Evolutionary conservation across 2,888 invertebrate genomes (phyloP).

Genomic region (Neoaliturus tenellus): DNA sequence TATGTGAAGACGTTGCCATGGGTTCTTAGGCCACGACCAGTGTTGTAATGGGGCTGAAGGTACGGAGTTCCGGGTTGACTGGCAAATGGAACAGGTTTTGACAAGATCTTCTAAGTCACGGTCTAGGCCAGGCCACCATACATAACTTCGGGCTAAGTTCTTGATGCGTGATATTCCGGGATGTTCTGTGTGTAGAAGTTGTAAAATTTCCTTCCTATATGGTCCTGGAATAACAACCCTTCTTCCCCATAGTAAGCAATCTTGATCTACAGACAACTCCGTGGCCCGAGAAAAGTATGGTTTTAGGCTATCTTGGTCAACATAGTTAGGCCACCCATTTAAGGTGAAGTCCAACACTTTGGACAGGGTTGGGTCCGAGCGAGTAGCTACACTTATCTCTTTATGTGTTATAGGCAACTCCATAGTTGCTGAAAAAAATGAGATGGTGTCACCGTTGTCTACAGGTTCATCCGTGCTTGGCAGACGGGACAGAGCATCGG

Average conservation of each 20-base stretch:
- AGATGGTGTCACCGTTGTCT: slow-evolving; percentile 28
- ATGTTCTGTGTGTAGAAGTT: slow-evolving; percentile 27
- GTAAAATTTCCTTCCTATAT: slow-evolving; percentile 13
- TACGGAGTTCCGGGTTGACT: slow-evolving; percentile 59
- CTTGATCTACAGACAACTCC: slow-evolving; percentile 33
- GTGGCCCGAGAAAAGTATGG: slow-evolving; percentile 19
- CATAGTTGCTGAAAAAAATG: slow-evolving; percentile 11
- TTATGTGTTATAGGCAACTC: slow-evolving; percentile 44
- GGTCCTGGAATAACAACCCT: slow-evolving; percentile 35
- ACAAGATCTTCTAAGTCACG: slow-evolving; percentile 43
- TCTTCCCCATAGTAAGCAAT: slow-evolving; percentile 23
- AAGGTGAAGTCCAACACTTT: slow-evolving; percentile 17
- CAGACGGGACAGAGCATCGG: slow-evolving; percentile 51
- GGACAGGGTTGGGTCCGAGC: slow-evolving; percentile 17
- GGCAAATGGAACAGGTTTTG: slow-evolving; percentile 56
- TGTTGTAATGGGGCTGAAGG: slow-evolving; percentile 62
- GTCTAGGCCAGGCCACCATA: slow-evolving; percentile 49
- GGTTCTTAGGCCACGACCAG: slow-evolving; percentile 23
- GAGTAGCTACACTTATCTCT: slow-evolving; percentile 1
- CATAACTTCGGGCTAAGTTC: slow-evolving; percentile 42
- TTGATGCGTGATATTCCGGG: slow-evolving; percentile 3
- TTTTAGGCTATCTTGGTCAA: slow-evolving; percentile 12
- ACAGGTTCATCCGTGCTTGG: slow-evolving; percentile 27
- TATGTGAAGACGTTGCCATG: slow-evolving; percentile 42
- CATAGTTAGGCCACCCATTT: slow-evolving; percentile 46